These are phyloP conservation scores for Mionectes olivaceus DNA, from an alignment of 2,797 vertebrate species.

Conservation along the genomic window DNA sequence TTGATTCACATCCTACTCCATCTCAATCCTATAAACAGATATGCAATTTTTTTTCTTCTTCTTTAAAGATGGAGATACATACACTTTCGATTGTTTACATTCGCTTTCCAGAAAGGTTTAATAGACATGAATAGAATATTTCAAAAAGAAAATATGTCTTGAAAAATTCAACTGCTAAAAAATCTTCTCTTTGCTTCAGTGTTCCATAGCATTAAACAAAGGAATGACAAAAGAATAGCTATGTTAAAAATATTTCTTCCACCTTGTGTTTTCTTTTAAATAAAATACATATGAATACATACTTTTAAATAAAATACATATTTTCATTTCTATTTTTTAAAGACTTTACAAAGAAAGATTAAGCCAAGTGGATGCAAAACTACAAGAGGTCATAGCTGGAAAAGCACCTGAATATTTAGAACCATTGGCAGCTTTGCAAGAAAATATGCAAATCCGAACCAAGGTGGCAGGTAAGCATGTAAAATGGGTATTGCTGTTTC, in stretches of 20 bases:
- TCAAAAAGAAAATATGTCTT: not conserved
- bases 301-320: constrained; percentile 7
- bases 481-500: constrained; percentile 41
- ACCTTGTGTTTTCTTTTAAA: constrained; percentile 37
- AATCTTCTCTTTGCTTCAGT: not conserved
- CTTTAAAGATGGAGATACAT: not conserved
- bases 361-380: constrained; percentile 97
- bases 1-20: not conserved
- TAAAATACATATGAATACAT: constrained; percentile 8
- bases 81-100: not conserved
- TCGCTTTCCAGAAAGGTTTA: not conserved
- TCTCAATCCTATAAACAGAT: not conserved
- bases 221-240: not conserved
- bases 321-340: constrained; percentile 65
- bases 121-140: not conserved
- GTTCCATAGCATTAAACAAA: not conserved
- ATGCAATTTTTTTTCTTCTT: not conserved
- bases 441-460: constrained; percentile 99
- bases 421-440: constrained; percentile 95
- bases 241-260: not conserved
- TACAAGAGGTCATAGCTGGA: constrained; percentile 97
- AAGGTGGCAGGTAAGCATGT: constrained; percentile 92
- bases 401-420: constrained; percentile 98
- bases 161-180: not conserved
- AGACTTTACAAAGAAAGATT: constrained; percentile 97